Base-by-base conservation (phyloP, 2,113 vertebrate genomes). In the Myxocyprinus asiaticus region DNA sequence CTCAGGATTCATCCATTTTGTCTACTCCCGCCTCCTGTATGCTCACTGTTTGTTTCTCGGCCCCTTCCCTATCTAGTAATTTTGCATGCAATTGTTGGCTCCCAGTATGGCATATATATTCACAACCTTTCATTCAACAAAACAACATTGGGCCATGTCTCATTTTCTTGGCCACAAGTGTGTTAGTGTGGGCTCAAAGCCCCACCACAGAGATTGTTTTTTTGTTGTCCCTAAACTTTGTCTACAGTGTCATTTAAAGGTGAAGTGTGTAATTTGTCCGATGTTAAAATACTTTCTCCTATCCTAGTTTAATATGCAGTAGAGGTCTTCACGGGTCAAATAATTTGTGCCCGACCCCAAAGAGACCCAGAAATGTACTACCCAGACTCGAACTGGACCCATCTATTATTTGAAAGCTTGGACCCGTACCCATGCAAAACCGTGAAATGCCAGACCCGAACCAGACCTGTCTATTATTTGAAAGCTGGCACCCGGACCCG, bases 51-150 rank as follows among this genome's bases (percentile, higher is more conserved):
- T 84, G 69, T 78, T 78, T 84, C 74, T 73, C 79, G 56, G 79
- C 69, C 22, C 14, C 50, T 67, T 68, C 63, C 53, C 68, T 75
- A 22, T 14, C 67, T 74, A 64, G 75, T 14, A 78, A 50, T 78
- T 84, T 81, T 74, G 64, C 79, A 75, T 84, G 79, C 81, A 81
- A 78, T 84, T 81, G 69, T 59, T 65, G 58, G 45, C 64, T 84
- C 65, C 64, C 50, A 44, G 47, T 63, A 42, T 48, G 56, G 22
- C 51, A 67, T 74, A 76, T 33, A 33, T 80, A 79, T 80, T 67
- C 72, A 76, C 73, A 50, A 50, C 73, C 73, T 74, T 68, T 81
- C 63, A 84, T 81, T 74, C 78, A 81, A 78, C 82, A 75, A 81
- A 80, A 75, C 74, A 81, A 76, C 68, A 42, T 63, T 74, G 79